These are phyloP conservation scores for Strix aluco DNA, from an alignment of 2,113 vertebrate species.

Conservation along the genomic window DNA sequence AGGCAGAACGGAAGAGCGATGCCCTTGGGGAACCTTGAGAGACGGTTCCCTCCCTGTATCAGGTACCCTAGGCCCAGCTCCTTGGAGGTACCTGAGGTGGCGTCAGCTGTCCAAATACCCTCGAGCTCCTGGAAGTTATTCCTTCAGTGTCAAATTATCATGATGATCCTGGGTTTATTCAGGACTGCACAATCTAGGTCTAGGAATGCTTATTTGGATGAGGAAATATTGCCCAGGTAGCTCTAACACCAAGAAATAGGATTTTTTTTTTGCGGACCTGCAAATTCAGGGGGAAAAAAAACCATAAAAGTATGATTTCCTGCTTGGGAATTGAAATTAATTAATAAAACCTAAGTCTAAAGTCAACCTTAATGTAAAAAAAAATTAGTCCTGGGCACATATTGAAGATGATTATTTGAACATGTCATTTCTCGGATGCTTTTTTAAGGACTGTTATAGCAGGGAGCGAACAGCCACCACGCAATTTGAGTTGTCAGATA, in stretches of 20 bases:
- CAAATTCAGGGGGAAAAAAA: neutral
- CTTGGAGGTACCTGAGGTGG: neutral
- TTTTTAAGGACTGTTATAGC: neutral
- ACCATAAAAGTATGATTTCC: neutral
- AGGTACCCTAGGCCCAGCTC: neutral
- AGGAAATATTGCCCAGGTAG: neutral
- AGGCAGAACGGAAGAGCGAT: neutral
- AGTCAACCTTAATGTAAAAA: neutral
- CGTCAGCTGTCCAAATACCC: neutral
- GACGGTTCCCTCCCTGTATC: neutral
- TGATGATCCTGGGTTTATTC: neutral
- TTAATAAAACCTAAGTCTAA: neutral
- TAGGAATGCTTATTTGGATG: neutral
- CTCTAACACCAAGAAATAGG: neutral
- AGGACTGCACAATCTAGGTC: neutral
- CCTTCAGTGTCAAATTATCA: neutral
- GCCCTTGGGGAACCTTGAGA: neutral
- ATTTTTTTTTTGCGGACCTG: neutral
- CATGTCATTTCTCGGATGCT: rapidly evolving
- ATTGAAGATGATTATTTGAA: neutral
- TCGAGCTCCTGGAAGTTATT: neutral
- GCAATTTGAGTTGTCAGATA: neutral
- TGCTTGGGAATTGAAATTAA: neutral
- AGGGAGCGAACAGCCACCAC: neutral
- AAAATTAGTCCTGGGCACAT: neutral